Evolutionary conservation across 2,797 vertebrate species (phyloP).

Genomic region (Antennarius maculatus): DNA sequence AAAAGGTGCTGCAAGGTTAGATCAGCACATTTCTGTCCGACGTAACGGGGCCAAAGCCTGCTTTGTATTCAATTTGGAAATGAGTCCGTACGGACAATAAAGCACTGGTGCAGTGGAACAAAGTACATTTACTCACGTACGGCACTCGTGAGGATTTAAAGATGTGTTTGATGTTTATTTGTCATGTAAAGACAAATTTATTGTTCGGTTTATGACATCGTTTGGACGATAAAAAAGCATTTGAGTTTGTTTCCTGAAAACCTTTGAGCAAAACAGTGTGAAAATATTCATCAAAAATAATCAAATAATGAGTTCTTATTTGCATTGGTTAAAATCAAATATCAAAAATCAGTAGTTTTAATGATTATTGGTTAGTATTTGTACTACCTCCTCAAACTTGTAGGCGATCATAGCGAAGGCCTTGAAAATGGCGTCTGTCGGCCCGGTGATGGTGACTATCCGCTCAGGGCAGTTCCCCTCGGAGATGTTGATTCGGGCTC

Average conservation of each 20-base stretch:
- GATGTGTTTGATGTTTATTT: too few relatives aligned
- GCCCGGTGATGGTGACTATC: constrained; percentile 97
- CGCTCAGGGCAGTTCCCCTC: constrained; percentile 96
- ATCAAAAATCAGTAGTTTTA: too few relatives aligned
- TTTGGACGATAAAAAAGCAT: too few relatives aligned
- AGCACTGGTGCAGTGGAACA: neutral
- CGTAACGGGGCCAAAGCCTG: constrained; percentile 40
- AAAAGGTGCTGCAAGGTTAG: constrained; percentile 62
- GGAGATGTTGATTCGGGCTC: constrained; percentile 97
- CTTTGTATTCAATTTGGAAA: constrained; percentile 54
- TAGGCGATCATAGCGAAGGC: constrained; percentile 98
- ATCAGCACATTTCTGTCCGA: constrained; percentile 66
- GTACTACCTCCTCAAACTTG: constrained; percentile 96
- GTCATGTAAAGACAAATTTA: too few relatives aligned
- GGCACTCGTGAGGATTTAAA: neutral
- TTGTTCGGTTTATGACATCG: too few relatives aligned
- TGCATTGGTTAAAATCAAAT: too few relatives aligned
- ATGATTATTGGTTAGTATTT: neutral
- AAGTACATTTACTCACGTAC: constrained; percentile 5
- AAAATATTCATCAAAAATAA: too few relatives aligned
- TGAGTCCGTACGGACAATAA: constrained; percentile 14
- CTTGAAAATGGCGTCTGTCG: constrained; percentile 97
- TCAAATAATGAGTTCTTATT: too few relatives aligned
- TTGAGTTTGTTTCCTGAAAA: too few relatives aligned
- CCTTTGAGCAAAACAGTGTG: too few relatives aligned